phyloP scores from a whole-genome alignment of 2,113 vertebrate species.

The Hippocampus guttulatus region DNA sequence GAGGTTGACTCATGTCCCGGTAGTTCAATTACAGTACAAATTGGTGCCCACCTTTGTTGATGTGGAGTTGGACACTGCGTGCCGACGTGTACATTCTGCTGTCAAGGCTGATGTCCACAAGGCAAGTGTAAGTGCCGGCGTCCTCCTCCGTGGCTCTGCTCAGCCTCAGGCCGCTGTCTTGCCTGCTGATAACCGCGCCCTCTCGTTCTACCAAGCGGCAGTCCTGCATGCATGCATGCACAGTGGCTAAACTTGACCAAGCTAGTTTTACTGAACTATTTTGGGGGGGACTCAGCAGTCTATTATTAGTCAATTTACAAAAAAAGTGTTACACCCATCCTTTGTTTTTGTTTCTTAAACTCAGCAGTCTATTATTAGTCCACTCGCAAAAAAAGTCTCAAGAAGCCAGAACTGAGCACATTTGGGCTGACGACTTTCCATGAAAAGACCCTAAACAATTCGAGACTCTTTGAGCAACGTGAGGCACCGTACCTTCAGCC shows the following conservation, averaged over 20 bases:
- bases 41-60: slow-evolving; percentile 8
- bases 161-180: background rate
- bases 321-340: too few relatives aligned
- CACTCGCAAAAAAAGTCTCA: too few relatives aligned
- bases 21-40: background rate
- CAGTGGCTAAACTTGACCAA: background rate
- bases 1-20: too few relatives aligned
- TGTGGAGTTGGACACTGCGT: slow-evolving; percentile 44
- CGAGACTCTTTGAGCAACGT: background rate
- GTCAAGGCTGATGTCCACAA: slow-evolving; percentile 42
- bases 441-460: background rate
- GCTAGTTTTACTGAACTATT: background rate
- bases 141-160: background rate
- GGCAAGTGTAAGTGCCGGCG: slow-evolving; percentile 62
- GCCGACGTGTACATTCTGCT: slow-evolving; percentile 41
- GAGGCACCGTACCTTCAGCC: slow-evolving; percentile 60
- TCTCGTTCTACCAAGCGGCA: slow-evolving; percentile 24
- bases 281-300: too few relatives aligned
- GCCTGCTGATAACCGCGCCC: background rate
- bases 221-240: slow-evolving; percentile 46
- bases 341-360: too few relatives aligned
- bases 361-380: too few relatives aligned
- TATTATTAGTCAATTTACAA: too few relatives aligned
- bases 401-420: too few relatives aligned
- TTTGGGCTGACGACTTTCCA: too few relatives aligned